Base-by-base conservation (phyloP, 2,113 vertebrate genomes). In the Lichenostomus cassidix region DNA sequence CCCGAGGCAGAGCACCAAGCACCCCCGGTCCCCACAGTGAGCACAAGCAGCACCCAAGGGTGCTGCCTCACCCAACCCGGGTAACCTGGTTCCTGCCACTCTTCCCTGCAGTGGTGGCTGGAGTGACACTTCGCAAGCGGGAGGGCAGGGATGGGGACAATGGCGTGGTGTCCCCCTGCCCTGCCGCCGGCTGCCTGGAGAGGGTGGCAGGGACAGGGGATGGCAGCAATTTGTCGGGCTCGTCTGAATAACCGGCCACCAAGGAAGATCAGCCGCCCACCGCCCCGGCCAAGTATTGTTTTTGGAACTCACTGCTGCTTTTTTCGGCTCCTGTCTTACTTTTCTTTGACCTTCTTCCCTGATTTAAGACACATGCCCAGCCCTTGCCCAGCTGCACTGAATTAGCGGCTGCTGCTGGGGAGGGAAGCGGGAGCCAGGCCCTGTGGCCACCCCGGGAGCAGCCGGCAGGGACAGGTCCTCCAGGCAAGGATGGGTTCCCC, bases 321-420 rank as follows among this genome's bases (percentile, higher is more conserved):
- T 94, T 88, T 96, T 94, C 92, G 0, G 96, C 96, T 97, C 94
- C 95, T 95, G 92, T 94, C 89, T 96, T 96, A 92, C 95, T 96
- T 95, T 92, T 82, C 89, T 88, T 95, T 96, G 92, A 94, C 87
- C 95, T 95, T 94, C 92, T 75, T 94, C 95, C 94, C 93, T 95
- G 91, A 95, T 94, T 88, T 95, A 92, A 94, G 89, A 94, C 87
- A 96, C 92, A 95, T 96, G 95, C 96, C 95, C 94, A 87, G 75
- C 89, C 94, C 92, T 71, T 91, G 87, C 83, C 94, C 91, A 95
- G 95, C 95, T 95, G 95, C 83, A 50, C 53, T 74, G 94, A 95
- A 95, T 96, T 96, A 97, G 83, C 25, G 5, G 91, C 94, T 92
- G 87, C 87, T 94, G 93, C 89, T 21, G 80, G 70, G 88, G 80